A percentile compares a stretch with the other conserved stretches of the same genome.
phyloP scores from a whole-genome alignment of 2,888 invertebrate genomes.

The Microplitis manilae region DNA sequence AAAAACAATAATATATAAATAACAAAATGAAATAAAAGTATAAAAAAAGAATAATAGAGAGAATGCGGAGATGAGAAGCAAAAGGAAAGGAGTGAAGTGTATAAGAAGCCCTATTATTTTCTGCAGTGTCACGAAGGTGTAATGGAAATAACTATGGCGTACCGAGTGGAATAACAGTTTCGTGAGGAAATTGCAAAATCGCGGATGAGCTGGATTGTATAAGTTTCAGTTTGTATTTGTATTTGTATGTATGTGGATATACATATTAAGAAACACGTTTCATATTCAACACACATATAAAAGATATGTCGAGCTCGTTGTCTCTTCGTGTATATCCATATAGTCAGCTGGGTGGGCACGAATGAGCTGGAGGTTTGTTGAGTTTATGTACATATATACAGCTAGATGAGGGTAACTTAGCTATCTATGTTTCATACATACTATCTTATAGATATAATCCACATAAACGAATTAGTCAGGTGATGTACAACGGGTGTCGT shows the following conservation, averaged over 20 bases:
- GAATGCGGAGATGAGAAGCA: neutral
- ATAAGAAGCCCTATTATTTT: constrained; percentile 24
- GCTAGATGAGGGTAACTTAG: neutral
- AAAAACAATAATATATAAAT: neutral
- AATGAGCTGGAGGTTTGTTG: neutral
- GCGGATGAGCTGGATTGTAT: constrained; percentile 33
- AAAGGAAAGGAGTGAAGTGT: neutral
- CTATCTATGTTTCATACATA: neutral
- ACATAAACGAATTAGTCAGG: constrained; percentile 40
- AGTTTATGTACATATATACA: neutral
- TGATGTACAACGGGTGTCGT: constrained; percentile 26
- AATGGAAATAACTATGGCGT: constrained; percentile 41
- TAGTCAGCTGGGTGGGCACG: neutral
- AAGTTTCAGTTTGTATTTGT: neutral
- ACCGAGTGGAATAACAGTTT: constrained; percentile 40
- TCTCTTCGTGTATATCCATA: constrained; percentile 14
- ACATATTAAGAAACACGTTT: constrained; percentile 13
- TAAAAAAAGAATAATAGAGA: neutral
- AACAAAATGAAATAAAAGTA: neutral
- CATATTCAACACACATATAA: neutral
- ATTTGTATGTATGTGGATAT: constrained; percentile 18
- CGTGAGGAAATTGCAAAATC: constrained; percentile 43
- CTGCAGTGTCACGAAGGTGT: constrained; percentile 31
- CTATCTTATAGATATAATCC: constrained; percentile 35
- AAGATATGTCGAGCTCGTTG: constrained; percentile 10